Evolutionary conservation across 1,140 invertebrate genomes (phyloP), one percentile per base, ranked within the genome.

Genomic region (Mactra quadrangularis): DNA sequence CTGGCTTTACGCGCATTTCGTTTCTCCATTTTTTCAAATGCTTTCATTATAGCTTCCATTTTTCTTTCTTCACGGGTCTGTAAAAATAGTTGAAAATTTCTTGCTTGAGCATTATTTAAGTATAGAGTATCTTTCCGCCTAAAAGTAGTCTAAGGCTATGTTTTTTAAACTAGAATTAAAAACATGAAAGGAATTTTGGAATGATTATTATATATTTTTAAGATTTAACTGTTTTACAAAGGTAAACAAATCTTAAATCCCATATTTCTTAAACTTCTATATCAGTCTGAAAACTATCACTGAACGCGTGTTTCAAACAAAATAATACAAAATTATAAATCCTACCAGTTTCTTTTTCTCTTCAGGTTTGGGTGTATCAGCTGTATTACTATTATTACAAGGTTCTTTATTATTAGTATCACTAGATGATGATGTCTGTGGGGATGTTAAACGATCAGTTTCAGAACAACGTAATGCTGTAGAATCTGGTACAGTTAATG

Each of bases 21-120:
- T 86, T 93, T 96, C 82, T 95, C 95, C 92, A 95, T 91, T 82
- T 94, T 92, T 85, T 94, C 94, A 92, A 99, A 97, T 0, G 97
- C 97, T 90, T 97, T 97, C 95, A 99, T 96, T 84, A 98, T 97
- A 0, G 97, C 97, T 89, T 98, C 97, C 94, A 99, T 96, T 93
- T 99, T 99, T n/a, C 97, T 95, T 89, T 99, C 98, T 92, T 99
- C 98, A 3, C 97, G 93, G 2, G 96, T 97, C 96, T 97, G 93
- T 13, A 89, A 83, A 86, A 27, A 59, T 11, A 19, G 9, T 47
- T 9, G n/a, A n/a, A n/a, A n/a, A n/a, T n/a, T n/a, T n/a, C n/a
- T n/a, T n/a, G n/a, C n/a, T n/a, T n/a, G n/a, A n/a, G n/a, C n/a
- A n/a, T n/a, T n/a, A n/a, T n/a, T n/a, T n/a, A n/a, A n/a, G n/a